Evolutionary conservation across 1,140 invertebrate species (phyloP).

Genomic region (Caenorhabditis inopinata): DNA sequence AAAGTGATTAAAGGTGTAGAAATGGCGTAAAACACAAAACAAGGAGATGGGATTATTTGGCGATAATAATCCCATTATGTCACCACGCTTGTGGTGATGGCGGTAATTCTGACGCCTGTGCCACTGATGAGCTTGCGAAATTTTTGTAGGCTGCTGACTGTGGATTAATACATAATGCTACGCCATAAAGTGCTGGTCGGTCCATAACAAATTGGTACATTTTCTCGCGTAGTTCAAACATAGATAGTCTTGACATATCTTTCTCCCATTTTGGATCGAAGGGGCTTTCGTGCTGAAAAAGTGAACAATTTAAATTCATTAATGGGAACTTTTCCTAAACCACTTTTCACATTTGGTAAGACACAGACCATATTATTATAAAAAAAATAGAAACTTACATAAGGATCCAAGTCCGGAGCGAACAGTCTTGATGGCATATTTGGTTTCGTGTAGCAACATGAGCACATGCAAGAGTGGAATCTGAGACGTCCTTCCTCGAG

Average conservation of each 20-base stretch:
- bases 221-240: slow-evolving; percentile 78
- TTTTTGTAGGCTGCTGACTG: slow-evolving; percentile 98
- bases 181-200: slow-evolving; percentile 82
- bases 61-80: neutral
- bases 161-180: slow-evolving; percentile 97
- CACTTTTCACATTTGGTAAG: too few species aligned
- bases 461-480: slow-evolving; percentile 99
- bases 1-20: slow-evolving; percentile 17
- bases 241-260: slow-evolving; percentile 61
- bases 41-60: neutral
- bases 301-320: too few species aligned
- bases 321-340: too few species aligned
- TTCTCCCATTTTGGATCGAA: slow-evolving; percentile 65
- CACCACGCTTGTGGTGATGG: slow-evolving; percentile 92
- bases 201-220: slow-evolving; percentile 97
- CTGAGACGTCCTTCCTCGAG: slow-evolving; percentile 92
- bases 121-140: slow-evolving; percentile 95
- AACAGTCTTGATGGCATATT: slow-evolving; percentile 76
- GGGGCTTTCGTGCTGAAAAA: slow-evolving; percentile 61
- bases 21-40: neutral
- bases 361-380: too few species aligned
- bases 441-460: slow-evolving; percentile 79
- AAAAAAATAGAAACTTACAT: slow-evolving; percentile 70
- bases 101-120: slow-evolving; percentile 91
- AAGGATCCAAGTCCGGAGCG: slow-evolving; percentile 87